Evolutionary conservation across 2,888 invertebrate genomes (phyloP).

Genomic region (Phymatocera aterrima): DNA sequence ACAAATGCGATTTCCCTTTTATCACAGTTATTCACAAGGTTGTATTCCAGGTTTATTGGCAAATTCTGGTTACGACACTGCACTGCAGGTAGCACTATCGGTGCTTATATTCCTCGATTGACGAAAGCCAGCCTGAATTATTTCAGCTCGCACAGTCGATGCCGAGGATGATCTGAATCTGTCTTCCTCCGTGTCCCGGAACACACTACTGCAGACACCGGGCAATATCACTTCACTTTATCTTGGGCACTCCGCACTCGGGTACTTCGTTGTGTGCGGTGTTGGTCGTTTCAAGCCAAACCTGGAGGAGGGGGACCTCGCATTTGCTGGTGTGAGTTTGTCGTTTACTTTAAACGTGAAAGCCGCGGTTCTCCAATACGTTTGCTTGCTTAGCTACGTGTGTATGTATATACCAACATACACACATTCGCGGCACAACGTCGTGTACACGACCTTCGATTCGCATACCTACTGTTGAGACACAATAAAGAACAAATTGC

Average conservation of each 20-base stretch:
- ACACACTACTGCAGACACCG: slow-evolving; percentile 13
- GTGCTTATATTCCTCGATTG: neutral
- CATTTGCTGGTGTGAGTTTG: neutral
- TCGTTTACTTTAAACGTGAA: slow-evolving; percentile 20
- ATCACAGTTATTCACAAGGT: slow-evolving; percentile 5
- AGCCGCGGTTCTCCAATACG: slow-evolving; percentile 13
- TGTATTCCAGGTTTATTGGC: neutral
- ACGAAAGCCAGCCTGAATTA: neutral
- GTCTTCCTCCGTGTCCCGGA: slow-evolving; percentile 27
- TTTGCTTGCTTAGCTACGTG: neutral
- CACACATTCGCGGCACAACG: neutral
- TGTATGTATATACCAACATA: too few relatives aligned
- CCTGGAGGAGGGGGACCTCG: neutral
- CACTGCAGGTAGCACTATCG: neutral
- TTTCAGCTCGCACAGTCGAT: neutral
- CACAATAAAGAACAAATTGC: slow-evolving; percentile 22
- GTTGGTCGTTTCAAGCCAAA: slow-evolving; percentile 17
- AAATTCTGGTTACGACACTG: neutral
- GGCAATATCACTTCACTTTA: slow-evolving; percentile 52
- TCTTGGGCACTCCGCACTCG: slow-evolving; percentile 50
- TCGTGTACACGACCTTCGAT: slow-evolving; percentile 27
- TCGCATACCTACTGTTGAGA: neutral
- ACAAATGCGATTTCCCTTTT: neutral
- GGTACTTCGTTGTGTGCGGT: slow-evolving; percentile 28
- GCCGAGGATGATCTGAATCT: neutral